These are phyloP conservation scores for Pseudocheirus occidentalis DNA, from an alignment of 2,797 vertebrate species.

Conservation along the genomic window DNA sequence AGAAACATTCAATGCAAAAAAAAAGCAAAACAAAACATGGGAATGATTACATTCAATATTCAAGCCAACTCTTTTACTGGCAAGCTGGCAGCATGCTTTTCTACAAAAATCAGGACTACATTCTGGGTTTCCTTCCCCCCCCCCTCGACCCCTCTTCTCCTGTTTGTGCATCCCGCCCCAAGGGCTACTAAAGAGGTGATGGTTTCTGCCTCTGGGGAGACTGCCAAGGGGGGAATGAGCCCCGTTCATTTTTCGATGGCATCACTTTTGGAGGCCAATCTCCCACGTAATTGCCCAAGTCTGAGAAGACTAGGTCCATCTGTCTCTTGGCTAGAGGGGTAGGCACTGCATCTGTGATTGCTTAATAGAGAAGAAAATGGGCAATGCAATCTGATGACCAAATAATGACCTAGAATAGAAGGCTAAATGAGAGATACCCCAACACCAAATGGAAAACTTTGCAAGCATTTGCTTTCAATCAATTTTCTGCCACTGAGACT, in stretches of 20 bases:
- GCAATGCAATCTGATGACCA: background rate
- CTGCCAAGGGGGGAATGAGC: background rate
- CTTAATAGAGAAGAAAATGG: background rate
- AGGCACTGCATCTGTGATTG: background rate
- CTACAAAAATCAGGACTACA: background rate
- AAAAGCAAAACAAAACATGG: slow-evolving; percentile 11
- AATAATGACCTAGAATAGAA: background rate
- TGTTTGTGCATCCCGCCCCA: background rate
- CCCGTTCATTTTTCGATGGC: background rate
- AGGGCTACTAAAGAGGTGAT: background rate
- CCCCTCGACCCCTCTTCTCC: fast-evolving
- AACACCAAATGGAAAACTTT: background rate
- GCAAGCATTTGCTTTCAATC: slow-evolving; percentile 26
- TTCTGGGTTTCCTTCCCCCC: background rate
- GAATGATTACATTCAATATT: background rate
- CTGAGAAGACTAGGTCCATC: fast-evolving
- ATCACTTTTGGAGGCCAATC: background rate
- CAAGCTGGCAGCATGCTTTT: background rate
- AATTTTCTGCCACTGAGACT: background rate
- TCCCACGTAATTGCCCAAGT: background rate
- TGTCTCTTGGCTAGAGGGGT: slow-evolving; percentile 21
- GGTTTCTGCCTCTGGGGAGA: slow-evolving; percentile 8
- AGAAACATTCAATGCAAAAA: background rate
- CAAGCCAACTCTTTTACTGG: slow-evolving; percentile 39
- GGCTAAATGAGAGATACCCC: slow-evolving; percentile 20